Conservation (phyloP, 2,888 invertebrate species). For the Drosophila fulvimacula region DNA sequence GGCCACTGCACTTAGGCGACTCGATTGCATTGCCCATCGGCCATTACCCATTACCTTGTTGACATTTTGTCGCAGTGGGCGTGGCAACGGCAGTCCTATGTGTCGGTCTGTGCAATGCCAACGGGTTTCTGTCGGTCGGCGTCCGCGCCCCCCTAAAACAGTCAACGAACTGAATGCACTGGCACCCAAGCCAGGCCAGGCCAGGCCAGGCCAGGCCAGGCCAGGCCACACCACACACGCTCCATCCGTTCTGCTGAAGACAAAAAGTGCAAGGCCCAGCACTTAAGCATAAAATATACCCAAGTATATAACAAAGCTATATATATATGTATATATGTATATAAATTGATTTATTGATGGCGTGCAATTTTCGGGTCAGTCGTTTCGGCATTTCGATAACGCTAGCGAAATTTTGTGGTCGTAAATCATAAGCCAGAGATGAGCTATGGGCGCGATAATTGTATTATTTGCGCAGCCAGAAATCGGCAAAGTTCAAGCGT, state of each 20-base stretch:
- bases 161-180: constrained; percentile 64
- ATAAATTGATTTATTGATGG: constrained; percentile 28
- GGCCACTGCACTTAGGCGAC: constrained; percentile 60
- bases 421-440: constrained; percentile 28
- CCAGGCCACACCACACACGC: constrained; percentile 30
- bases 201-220: no score
- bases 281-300: constrained; percentile 41
- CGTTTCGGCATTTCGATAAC: constrained; percentile 50
- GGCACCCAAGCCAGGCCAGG: constrained; percentile 6
- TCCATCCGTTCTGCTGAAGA: constrained; percentile 13
- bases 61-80: constrained; percentile 55
- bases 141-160: constrained; percentile 55
- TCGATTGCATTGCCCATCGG: constrained; percentile 21
- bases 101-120: constrained; percentile 56
- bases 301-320: no score
- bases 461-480: constrained; percentile 38
- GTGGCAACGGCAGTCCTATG: constrained; percentile 8
- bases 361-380: constrained; percentile 48
- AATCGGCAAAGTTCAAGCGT: constrained; percentile 56
- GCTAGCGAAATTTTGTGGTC: constrained; percentile 2
- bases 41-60: constrained; percentile 68
- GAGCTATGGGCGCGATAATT: constrained; percentile 53
- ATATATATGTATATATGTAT: constrained; percentile 7
- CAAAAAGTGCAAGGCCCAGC: constrained; percentile 63
- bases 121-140: constrained; percentile 39